These are phyloP conservation scores for mouse (Mus musculus) DNA, from an alignment of 2,113 vertebrate genomes.

Conservation along the genomic window DNA sequence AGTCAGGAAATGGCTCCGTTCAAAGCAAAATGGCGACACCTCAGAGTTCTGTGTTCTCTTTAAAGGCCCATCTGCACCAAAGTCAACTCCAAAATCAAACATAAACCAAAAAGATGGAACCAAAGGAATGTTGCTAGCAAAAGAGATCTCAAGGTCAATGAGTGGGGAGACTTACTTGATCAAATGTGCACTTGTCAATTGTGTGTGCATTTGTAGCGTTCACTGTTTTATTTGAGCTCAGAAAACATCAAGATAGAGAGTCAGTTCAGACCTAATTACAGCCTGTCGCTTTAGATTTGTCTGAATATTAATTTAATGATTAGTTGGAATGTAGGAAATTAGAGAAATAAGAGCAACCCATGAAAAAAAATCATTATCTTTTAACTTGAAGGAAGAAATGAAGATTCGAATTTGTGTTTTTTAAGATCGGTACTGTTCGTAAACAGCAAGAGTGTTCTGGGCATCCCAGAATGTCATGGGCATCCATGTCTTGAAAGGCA, in stretches of 20 bases:
- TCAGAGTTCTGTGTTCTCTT: background rate
- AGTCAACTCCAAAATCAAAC: slow-evolving; percentile 17
- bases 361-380: slow-evolving; percentile 14
- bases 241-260: background rate
- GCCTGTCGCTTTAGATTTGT: slow-evolving; percentile 15
- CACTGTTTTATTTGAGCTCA: background rate
- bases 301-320: background rate
- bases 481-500: background rate
- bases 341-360: background rate
- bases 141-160: background rate
- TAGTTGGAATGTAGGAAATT: background rate
- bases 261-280: background rate
- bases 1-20: slow-evolving; percentile 3
- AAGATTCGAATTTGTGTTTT: background rate
- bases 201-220: background rate
- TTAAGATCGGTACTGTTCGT: background rate
- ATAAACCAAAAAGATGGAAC: background rate
- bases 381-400: background rate
- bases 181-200: background rate
- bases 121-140: background rate
- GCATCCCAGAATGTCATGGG: background rate
- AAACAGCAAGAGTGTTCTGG: background rate
- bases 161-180: slow-evolving; percentile 10
- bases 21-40: background rate
- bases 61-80: background rate